Conservation (phyloP, 1,140 invertebrate genomes). For the Parasteatoda tepidariorum region DNA sequence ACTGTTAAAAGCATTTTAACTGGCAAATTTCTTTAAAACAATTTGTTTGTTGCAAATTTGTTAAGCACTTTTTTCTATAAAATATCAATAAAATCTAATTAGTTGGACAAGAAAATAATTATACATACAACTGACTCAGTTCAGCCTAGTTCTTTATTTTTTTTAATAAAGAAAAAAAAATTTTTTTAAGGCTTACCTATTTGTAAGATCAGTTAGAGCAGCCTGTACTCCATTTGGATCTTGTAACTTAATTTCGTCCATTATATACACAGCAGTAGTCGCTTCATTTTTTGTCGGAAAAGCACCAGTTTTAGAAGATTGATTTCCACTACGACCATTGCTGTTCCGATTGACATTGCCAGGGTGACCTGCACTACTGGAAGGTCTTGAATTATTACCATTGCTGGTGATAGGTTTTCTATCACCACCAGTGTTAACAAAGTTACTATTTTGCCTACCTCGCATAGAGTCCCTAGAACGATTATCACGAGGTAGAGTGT, state of each 20-base stretch:
- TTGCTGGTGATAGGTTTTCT: slow-evolving; percentile 5
- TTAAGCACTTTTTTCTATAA: no score
- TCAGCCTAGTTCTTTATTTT: no score
- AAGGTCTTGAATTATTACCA: slow-evolving; percentile 39
- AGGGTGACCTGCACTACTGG: slow-evolving; percentile 55
- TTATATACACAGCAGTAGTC: slow-evolving; percentile 70
- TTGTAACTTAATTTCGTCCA: slow-evolving; percentile 74
- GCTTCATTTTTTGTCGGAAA: slow-evolving; percentile 66
- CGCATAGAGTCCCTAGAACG: slow-evolving; percentile 39
- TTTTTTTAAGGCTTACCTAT: slow-evolving; percentile 65
- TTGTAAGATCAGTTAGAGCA: slow-evolving; percentile 72
- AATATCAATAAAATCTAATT: no score
- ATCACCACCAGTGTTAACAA: slow-evolving; percentile 26
- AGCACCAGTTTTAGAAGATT: slow-evolving; percentile 47
- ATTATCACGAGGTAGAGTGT: slow-evolving; percentile 51
- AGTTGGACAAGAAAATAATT: no score
- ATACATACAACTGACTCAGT: no score
- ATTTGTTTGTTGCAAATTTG: no score
- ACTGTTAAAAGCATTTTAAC: no score
- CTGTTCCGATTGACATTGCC: slow-evolving; percentile 36
- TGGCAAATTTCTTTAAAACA: no score
- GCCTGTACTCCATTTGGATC: slow-evolving; percentile 74
- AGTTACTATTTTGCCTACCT: slow-evolving; percentile 40
- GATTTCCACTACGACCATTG: slow-evolving; percentile 21
- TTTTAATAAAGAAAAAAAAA: no score